Evolutionary conservation across 2,888 invertebrate species (phyloP), one percentile per base, ranked within the genome.

Genomic region (Luperina nickerlii): DNA sequence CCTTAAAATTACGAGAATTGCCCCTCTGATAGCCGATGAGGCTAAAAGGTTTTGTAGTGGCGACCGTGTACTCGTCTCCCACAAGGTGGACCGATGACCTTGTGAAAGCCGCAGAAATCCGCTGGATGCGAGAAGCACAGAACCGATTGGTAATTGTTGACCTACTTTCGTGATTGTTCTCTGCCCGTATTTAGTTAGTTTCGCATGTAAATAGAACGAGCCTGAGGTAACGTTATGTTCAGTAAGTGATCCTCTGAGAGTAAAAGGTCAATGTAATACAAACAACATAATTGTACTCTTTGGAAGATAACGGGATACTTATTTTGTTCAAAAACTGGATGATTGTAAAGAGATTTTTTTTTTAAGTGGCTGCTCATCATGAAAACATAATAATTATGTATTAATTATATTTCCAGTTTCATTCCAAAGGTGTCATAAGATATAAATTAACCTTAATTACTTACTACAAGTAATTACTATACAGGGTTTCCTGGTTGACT

Each of bases 151-250:
- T 45, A 38, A 51, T 15, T 70, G 67, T 62, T 85, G 70, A 24
- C 82, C 82, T 63, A 82, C n/a, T 71, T 60, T 60, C 7, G 38
- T 84, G 74, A 86, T 85, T 68, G 84, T 77, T 80, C 2, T 27
- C 15, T 24, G 62, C 24, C 57, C 20, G 9, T 68, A 27, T 69
- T 75, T 27, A 60, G 20, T 20, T 81, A 62, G 57, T 82, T 78
- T 78, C 18, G 15, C 8, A 67, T 67, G 79, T 79, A 72, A 82
- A 51, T 45, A 79, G 57, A 63, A 27, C 57, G 1, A 32, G 48
- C 11, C 11, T 42, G n/a, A 27, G 57, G 65, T 76, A 70, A 67
- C 66, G 62, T 20, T 60, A n/a, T 78, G 54, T n/a, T 66, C 42
- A 66, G 8, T 51, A 27, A 32, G 42, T 54, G 24, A 48, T 48